Evolutionary conservation across 2,888 invertebrate genomes (phyloP).

Genomic region (Apodemia zela): DNA sequence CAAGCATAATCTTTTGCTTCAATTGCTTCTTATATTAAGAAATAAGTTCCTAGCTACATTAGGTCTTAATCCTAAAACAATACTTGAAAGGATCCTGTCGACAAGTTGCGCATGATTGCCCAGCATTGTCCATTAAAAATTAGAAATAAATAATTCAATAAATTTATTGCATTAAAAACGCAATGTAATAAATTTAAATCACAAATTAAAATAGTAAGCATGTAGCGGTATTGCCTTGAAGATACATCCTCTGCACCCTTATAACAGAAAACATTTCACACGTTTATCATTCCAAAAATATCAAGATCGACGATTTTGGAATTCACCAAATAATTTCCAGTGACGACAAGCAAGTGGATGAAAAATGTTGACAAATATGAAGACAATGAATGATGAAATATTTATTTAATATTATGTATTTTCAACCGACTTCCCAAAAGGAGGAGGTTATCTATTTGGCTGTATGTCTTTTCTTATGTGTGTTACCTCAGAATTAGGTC

Average conservation of each 20-base stretch:
- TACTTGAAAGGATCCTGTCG: slow-evolving; percentile 38
- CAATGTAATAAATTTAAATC: slow-evolving; percentile 17
- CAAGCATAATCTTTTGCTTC: background rate
- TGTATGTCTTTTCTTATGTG: too few species aligned
- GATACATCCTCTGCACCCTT: slow-evolving; percentile 52
- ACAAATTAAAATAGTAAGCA: slow-evolving; percentile 24
- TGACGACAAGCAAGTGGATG: slow-evolving; percentile 35
- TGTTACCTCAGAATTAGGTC: too few species aligned
- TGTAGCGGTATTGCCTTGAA: slow-evolving; percentile 31
- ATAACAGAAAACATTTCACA: slow-evolving; percentile 62
- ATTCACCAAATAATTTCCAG: slow-evolving; percentile 31
- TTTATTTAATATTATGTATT: background rate
- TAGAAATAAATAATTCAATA: slow-evolving; percentile 23
- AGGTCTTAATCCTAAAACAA: slow-evolving; percentile 36
- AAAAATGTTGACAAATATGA: background rate
- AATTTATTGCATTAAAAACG: slow-evolving; percentile 19
- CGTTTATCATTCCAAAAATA: slow-evolving; percentile 45
- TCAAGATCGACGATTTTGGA: slow-evolving; percentile 23
- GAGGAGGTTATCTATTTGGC: too few species aligned
- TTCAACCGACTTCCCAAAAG: too few species aligned
- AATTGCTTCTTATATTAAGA: background rate
- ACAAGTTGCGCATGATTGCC: slow-evolving; percentile 24
- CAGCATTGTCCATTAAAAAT: slow-evolving; percentile 34
- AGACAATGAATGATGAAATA: background rate
- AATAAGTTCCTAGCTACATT: slow-evolving; percentile 18